These are phyloP conservation scores for Chrysoperla carnea DNA, from an alignment of 1,140 invertebrate genomes.

Conservation along the genomic window DNA sequence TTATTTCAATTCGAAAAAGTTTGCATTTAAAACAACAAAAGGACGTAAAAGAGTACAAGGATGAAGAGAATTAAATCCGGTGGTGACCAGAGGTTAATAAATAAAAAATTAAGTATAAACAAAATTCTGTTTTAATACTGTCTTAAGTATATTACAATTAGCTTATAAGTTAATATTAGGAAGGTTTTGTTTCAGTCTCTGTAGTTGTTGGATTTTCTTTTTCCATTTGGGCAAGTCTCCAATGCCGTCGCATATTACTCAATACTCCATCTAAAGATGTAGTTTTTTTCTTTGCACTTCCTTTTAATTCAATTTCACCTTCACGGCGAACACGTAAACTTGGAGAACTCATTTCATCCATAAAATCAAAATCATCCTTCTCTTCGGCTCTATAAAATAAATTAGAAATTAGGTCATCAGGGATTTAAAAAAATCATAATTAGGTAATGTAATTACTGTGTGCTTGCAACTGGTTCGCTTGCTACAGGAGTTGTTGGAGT, in stretches of 20 bases:
- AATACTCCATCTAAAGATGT: slow-evolving; percentile 55
- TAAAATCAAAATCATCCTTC: slow-evolving; percentile 54
- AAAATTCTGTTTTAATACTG: too few relatives aligned
- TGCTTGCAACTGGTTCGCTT: slow-evolving; percentile 12
- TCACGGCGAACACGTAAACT: slow-evolving; percentile 39
- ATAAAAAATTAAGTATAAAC: too few relatives aligned
- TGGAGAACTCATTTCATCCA: slow-evolving; percentile 50
- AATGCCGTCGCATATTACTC: slow-evolving; percentile 51
- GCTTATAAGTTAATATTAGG: too few relatives aligned
- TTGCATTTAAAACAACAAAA: too few relatives aligned
- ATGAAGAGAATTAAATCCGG: too few relatives aligned
- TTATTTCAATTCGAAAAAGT: too few relatives aligned
- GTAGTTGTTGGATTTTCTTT: slow-evolving; percentile 12
- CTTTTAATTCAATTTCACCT: slow-evolving; percentile 41
- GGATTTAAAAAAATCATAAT: too few relatives aligned
- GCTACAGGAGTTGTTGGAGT: slow-evolving; percentile 7
- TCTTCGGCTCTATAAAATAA: slow-evolving; percentile 30
- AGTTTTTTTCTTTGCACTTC: slow-evolving; percentile 58
- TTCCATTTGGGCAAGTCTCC: slow-evolving; percentile 37
- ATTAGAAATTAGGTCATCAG: slow-evolving; percentile 19
- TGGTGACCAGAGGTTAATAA: too few relatives aligned
- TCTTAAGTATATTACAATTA: too few relatives aligned
- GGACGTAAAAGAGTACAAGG: too few relatives aligned
- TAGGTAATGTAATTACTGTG: slow-evolving; percentile 16
- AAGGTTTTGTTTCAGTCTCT: background rate